Percentiles rank a stretch among this genome's conserved stretches.
Conservation (phyloP, 1,140 invertebrate species). For the Phymorhynchus buccinoides region DNA sequence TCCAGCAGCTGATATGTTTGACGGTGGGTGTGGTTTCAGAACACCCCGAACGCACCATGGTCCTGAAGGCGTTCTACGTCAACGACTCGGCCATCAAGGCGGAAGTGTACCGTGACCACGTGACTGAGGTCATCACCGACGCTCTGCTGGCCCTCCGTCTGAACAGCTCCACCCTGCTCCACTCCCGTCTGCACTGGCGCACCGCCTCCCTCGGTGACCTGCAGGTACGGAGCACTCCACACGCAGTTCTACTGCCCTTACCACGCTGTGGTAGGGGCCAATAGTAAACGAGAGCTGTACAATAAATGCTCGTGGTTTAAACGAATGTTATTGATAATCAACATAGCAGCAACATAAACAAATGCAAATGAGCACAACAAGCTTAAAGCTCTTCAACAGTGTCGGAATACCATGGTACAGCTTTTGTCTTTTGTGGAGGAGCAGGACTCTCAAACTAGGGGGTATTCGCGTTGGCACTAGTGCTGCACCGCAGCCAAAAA, state of each 20-base stretch:
- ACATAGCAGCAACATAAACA: no score
- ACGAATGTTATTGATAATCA: no score
- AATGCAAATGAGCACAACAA: no score
- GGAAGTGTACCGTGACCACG: slow-evolving; percentile 57
- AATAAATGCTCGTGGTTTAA: not conserved
- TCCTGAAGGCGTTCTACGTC: slow-evolving; percentile 49
- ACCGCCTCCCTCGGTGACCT: slow-evolving; percentile 81
- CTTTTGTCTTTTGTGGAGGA: no score
- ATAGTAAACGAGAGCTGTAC: no score
- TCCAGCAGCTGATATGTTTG: no score
- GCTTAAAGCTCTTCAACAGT: not conserved
- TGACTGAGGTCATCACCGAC: slow-evolving; percentile 59
- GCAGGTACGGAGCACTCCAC: slow-evolving; percentile 66
- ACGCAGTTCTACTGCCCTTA: not conserved
- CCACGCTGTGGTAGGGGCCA: no score
- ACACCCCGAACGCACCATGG: slow-evolving; percentile 25
- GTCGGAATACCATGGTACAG: not conserved
- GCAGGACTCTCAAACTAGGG: no score
- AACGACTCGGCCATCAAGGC: slow-evolving; percentile 52
- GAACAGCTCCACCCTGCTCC: slow-evolving; percentile 88
- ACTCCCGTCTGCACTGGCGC: slow-evolving; percentile 85
- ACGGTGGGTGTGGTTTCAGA: not conserved
- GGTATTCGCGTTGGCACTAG: no score
- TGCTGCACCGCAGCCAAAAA: no score
- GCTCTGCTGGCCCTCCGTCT: slow-evolving; percentile 80